Evolutionary conservation across 2,113 vertebrate genomes (phyloP).

Genomic region (Rousettus leschenaultii): DNA sequence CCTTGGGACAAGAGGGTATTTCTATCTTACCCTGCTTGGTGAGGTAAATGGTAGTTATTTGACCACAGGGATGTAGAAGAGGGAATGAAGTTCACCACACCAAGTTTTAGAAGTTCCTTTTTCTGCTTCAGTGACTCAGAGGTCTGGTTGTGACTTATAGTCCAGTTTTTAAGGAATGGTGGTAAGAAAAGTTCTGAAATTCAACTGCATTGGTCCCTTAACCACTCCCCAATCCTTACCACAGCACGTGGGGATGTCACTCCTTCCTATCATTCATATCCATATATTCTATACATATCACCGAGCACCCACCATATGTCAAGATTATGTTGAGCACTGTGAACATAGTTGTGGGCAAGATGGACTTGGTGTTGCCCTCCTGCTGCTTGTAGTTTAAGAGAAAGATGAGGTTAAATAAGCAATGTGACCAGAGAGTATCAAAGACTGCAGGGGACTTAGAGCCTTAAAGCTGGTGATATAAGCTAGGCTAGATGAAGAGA

Average conservation of each 20-base stretch:
- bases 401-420: background rate
- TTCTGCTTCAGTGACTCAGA: background rate
- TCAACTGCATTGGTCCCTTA: background rate
- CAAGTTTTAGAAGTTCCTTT: background rate
- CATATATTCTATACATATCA: background rate
- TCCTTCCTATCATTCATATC: background rate
- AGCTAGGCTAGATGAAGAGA: background rate
- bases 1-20: background rate
- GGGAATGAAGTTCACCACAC: background rate
- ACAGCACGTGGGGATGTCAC: background rate
- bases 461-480: background rate
- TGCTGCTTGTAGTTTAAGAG: background rate
- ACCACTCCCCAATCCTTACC: background rate
- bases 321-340: background rate
- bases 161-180: background rate
- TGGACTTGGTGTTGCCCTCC: background rate
- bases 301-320: accelerated
- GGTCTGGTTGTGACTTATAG: background rate
- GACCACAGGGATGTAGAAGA: background rate
- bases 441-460: background rate
- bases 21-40: background rate
- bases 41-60: background rate
- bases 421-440: background rate
- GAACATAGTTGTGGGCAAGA: accelerated
- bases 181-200: background rate